Evolutionary conservation across 1,140 invertebrate genomes (phyloP).

Genomic region (Drosophila watanabei): DNA sequence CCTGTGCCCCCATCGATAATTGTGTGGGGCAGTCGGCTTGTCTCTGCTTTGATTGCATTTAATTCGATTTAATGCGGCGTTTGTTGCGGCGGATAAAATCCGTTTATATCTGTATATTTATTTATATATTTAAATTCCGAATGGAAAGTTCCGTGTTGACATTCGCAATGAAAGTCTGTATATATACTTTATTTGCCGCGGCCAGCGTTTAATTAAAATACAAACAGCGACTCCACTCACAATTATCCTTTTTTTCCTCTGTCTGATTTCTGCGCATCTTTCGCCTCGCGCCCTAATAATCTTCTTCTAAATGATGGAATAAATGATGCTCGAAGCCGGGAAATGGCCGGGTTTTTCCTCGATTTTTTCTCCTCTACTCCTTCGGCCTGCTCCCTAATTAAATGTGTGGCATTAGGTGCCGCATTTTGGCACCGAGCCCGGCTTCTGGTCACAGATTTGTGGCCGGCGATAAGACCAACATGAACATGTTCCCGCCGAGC

Average conservation of each 20-base stretch:
- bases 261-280: constrained; percentile 23
- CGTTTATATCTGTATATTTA: neutral
- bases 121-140: constrained; percentile 14
- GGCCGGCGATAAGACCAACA: constrained; percentile 49
- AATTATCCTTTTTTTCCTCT: constrained; percentile 60
- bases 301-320: constrained; percentile 67
- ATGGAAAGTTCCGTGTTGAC: constrained; percentile 5
- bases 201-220: constrained; percentile 65
- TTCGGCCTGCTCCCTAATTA: constrained; percentile 39
- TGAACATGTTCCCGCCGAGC: constrained; percentile 33
- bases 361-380: neutral
- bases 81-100: constrained; percentile 4
- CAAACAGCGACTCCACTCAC: constrained; percentile 49
- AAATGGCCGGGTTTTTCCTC: constrained; percentile 36
- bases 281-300: constrained; percentile 45
- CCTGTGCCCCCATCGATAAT: constrained; percentile 40
- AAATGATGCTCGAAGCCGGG: constrained; percentile 46
- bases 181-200: constrained; percentile 22
- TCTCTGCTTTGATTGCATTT: constrained; percentile 57
- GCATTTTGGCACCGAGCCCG: constrained; percentile 51
- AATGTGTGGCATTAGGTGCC: constrained; percentile 68
- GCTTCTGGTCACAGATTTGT: constrained; percentile 50
- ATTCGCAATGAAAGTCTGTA: neutral
- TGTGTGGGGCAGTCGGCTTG: constrained; percentile 31
- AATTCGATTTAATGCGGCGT: constrained; percentile 48